phyloP scores from a whole-genome alignment of 2,113 vertebrate genomes.

The Ptyas mucosa region DNA sequence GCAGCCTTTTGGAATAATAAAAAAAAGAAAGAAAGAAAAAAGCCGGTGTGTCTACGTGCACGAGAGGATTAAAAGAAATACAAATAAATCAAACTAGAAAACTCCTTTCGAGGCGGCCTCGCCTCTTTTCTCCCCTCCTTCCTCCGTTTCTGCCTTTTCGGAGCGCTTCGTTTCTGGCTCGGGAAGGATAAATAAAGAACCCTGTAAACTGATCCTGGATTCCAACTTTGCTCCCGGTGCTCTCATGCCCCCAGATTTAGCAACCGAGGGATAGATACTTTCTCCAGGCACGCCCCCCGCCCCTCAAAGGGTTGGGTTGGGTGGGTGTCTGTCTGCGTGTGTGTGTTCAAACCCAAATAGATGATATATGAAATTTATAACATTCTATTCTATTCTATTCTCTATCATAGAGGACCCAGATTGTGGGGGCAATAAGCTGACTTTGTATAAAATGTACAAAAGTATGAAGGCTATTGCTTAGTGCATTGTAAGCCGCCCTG shows the following conservation, averaged over 20 bases:
- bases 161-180: neutral
- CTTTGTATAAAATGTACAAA: no score
- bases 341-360: neutral
- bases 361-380: neutral
- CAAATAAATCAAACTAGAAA: neutral
- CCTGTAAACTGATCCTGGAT: slow-evolving; percentile 15
- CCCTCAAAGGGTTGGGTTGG: neutral
- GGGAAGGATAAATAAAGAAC: neutral
- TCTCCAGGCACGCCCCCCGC: neutral
- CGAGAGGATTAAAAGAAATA: neutral
- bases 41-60: neutral
- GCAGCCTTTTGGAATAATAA: neutral
- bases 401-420: no score
- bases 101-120: neutral
- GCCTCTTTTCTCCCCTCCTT: neutral
- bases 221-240: neutral
- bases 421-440: no score
- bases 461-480: no score
- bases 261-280: neutral
- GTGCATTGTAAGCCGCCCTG: no score
- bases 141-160: neutral
- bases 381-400: no score
- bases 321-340: neutral
- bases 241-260: slow-evolving; percentile 29
- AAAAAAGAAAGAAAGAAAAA: no score